These are phyloP conservation scores for Adelphocoris suturalis DNA, from an alignment of 2,888 invertebrate genomes.

Conservation along the genomic window DNA sequence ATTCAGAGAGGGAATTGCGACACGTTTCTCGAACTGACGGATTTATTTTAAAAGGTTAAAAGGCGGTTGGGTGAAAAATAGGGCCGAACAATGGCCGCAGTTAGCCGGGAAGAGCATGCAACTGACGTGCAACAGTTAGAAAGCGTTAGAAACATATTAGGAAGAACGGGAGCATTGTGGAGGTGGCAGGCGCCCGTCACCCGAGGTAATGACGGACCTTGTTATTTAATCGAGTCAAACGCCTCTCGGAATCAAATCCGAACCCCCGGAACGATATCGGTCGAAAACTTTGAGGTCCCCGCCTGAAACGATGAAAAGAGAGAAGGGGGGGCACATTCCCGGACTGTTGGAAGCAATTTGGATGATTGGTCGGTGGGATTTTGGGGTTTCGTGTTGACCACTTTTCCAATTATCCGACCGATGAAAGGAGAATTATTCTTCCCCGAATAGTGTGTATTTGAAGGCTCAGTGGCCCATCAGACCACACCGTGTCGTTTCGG, in stretches of 20 bases:
- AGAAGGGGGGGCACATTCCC: neutral
- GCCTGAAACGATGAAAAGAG: neutral
- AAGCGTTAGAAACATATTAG: constrained; percentile 56
- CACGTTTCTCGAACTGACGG: constrained; percentile 2
- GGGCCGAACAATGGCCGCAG: constrained; percentile 23
- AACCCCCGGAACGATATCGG: constrained; percentile 21
- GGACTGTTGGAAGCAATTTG: constrained; percentile 44
- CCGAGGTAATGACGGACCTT: constrained; percentile 59
- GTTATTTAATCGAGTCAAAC: constrained; percentile 71
- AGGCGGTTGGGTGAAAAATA: too few species aligned
- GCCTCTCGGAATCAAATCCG: constrained; percentile 50
- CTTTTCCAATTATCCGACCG: constrained; percentile 54
- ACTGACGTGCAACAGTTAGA: constrained; percentile 65
- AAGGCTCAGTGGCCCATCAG: too few species aligned
- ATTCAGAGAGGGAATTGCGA: neutral
- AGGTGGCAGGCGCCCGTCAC: constrained; percentile 57
- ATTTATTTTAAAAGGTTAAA: constrained; percentile 31
- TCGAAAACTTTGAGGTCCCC: constrained; percentile 7
- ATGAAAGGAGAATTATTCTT: neutral
- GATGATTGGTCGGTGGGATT: constrained; percentile 29
- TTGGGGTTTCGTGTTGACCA: constrained; percentile 14
- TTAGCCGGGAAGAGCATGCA: constrained; percentile 41
- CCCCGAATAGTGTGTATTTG: neutral
- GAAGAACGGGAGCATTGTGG: constrained; percentile 55
- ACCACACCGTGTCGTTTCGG: too few species aligned